Evolutionary conservation across 2,113 vertebrate genomes (phyloP), one percentile per base, ranked within the genome.

Genomic region (Chamaetylas fuelleborni): DNA sequence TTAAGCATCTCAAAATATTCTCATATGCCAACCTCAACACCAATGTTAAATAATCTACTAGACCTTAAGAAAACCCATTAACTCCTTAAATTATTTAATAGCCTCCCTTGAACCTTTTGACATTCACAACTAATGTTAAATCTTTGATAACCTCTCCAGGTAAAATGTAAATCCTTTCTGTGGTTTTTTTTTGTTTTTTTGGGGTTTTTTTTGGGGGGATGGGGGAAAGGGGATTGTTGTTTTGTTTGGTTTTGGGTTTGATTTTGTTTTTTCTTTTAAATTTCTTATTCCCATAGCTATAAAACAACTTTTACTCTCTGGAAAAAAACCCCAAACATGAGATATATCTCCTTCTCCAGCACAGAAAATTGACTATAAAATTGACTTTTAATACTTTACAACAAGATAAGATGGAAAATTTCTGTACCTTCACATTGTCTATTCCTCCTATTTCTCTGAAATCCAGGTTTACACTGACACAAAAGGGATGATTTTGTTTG

Each of bases 381-480:
- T 6, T 72, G 13, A 40, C 19, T 64, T 92, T 24, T n/a, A 91
- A 47, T 16, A 76, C 26, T 64, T 47, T 22, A 33, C 3, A 79
- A 18, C 2, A 60, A 88, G 42, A 36, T 70, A 69, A 60, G 74
- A 78, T 69, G 65, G 33, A 96, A 97, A 97, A 76, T 40, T 81
- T 85, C 43, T 74, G 40, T 98, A 99, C 99, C 99, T 99, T 99
- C 99, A 97, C 99, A 99, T 7, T 98, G 98, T 69, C 98, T 98
- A 19, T 98, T 98, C 94, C 97, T 98, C 69, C 97, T 98, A 96
- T 99, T 99, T 96, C 99, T 99, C 95, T 98, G 98, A 98, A 99
- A 99, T 87, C 99, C 99, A 83, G 98, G 93, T 94, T 99, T 99
- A 97, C 99, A 99, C 81, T 98, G 99, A 94, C 99, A 99, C 91